phyloP scores from a whole-genome alignment of 2,888 invertebrate species.

The Drosophila demipolita region DNA sequence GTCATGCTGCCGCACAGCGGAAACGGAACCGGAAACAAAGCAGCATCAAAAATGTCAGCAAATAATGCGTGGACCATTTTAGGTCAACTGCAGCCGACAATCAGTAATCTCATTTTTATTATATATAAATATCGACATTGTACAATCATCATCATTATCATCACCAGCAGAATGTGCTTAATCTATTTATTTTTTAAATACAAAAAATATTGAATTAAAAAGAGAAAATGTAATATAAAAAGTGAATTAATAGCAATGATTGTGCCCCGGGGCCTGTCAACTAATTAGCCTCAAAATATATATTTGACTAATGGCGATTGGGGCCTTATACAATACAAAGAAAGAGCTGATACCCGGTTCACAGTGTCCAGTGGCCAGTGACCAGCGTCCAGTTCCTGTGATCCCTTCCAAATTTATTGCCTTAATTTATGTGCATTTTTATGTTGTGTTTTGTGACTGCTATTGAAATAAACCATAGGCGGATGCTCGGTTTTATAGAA shows the following conservation, averaged over 20 bases:
- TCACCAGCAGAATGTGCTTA: constrained; percentile 10
- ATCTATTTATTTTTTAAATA: constrained; percentile 35
- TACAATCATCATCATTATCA: constrained; percentile 15
- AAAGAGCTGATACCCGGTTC: neutral
- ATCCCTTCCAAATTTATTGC: constrained; percentile 1
- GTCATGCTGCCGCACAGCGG: constrained; percentile 61
- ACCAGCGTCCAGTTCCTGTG: constrained; percentile 3
- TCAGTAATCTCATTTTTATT: constrained; percentile 42
- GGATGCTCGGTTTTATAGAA: constrained; percentile 29
- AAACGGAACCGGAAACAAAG: constrained; percentile 76
- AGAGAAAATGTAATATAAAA: neutral
- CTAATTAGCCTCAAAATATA: constrained; percentile 52
- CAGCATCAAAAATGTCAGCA: constrained; percentile 59
- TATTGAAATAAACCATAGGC: constrained; percentile 10
- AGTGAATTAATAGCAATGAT: constrained; percentile 7
- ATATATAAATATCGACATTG: constrained; percentile 60
- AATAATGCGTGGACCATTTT: constrained; percentile 29
- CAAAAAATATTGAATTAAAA: neutral
- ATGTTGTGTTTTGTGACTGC: constrained; percentile 6
- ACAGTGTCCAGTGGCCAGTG: neutral
- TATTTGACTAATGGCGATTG: constrained; percentile 55
- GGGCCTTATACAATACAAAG: constrained; percentile 8
- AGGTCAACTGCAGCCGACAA: constrained; percentile 34
- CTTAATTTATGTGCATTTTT: constrained; percentile 23
- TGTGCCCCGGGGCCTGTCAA: constrained; percentile 14